Base-by-base conservation (phyloP, 2,888 invertebrate species). In the Thereva nobilitata region DNA sequence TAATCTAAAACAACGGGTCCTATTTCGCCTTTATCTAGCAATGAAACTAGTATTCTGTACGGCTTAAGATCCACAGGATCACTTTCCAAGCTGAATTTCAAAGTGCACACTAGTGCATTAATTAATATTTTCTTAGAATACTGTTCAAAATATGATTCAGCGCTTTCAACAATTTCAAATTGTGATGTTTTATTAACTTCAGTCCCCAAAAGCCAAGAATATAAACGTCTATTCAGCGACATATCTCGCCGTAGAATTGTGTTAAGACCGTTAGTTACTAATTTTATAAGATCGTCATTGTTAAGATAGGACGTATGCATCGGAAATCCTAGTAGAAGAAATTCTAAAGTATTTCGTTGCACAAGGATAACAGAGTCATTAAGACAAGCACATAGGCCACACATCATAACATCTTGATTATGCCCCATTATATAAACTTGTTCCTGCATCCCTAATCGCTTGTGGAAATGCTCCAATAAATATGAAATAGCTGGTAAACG, bases 21-120 rank as follows among this genome's bases (percentile, higher is more conserved):
- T 66, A 95, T 91, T 78, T 94, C 93, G 7, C 90, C 89, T 78
- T 93, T 92, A 78, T 95, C 95, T 68, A 95, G 83, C 54, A 95
- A 82, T 52, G 92, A 92, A 35, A 93, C 88, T 72, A 95, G 83
- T 66, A 95, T 86, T 71, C 92, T 84, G 78, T 93, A 92, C 5
- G 88, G 88, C 73, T 86, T 87, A 52, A 89, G 78, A 74, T 89
- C 89, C 68, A 86, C 83, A 0, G 86, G 86, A 3, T 78, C 75
- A 72, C 82, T 84, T 72, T 86, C 85, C 70, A 86, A 83, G 41
- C 85, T 83, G 50, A 82, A 78, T 71, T 82, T 82, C 67, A 89
- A 75, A 5, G 86, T 86, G 23, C 84, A 83, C 72, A 86, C 86
- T 55, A 90, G 82, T 0, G 88, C 88, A 76, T 86, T 84, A 45